phyloP scores from a whole-genome alignment of 2,888 invertebrate genomes.

The Aethes cnicana region DNA sequence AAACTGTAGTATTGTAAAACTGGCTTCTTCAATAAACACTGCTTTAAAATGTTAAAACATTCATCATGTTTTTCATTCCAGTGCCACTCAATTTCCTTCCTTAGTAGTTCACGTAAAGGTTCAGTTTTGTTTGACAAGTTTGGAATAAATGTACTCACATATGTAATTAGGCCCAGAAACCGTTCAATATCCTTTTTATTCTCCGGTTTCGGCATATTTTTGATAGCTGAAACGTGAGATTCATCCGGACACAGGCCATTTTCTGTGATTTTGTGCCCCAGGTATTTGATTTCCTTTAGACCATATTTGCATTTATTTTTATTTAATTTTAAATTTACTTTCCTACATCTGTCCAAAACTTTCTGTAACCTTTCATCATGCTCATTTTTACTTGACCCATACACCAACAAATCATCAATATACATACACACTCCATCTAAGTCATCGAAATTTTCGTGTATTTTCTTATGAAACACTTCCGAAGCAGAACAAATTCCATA shows the following conservation, averaged over 20 bases:
- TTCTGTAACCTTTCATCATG: neutral
- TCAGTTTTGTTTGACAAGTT: slow-evolving; percentile 25
- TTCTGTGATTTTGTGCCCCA: too few relatives aligned
- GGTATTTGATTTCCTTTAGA: slow-evolving; percentile 13
- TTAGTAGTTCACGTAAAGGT: slow-evolving; percentile 26
- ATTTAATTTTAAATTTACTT: slow-evolving; percentile 21
- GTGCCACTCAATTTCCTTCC: slow-evolving; percentile 31
- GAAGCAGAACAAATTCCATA: neutral
- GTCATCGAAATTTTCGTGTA: slow-evolving; percentile 2
- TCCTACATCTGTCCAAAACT: neutral
- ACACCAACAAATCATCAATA: neutral
- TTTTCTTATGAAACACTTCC: neutral
- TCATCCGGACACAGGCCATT: slow-evolving; percentile 28
- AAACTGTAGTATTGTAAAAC: slow-evolving; percentile 30
- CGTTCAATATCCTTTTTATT: slow-evolving; percentile 32
- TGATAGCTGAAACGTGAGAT: slow-evolving; percentile 21
- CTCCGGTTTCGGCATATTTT: slow-evolving; percentile 28
- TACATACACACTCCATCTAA: neutral
- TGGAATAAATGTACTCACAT: slow-evolving; percentile 32
- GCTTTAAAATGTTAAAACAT: slow-evolving; percentile 22
- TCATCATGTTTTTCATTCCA: slow-evolving; percentile 23
- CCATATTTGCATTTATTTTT: slow-evolving; percentile 20
- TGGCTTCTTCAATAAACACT: slow-evolving; percentile 14
- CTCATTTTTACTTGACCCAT: neutral
- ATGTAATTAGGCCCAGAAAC: slow-evolving; percentile 31